Evolutionary conservation across 2,888 invertebrate genomes (phyloP).

Genomic region (Pteria penguin): DNA sequence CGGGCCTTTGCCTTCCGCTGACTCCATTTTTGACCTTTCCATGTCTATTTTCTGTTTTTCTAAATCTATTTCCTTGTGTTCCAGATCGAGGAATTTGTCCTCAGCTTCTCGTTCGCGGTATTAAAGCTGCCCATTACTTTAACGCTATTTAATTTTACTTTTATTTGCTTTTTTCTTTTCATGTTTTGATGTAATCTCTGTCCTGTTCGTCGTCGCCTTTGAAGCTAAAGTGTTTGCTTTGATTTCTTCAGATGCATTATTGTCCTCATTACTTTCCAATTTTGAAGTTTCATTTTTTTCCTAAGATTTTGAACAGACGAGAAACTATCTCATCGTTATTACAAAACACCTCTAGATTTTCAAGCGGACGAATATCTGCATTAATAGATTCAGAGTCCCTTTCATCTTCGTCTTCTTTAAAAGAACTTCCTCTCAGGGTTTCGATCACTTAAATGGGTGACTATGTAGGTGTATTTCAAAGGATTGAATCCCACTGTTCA

Average conservation of each 20-base stretch:
- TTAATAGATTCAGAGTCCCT: slow-evolving; percentile 2
- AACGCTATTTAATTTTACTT: slow-evolving; percentile 17
- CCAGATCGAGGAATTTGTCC: slow-evolving; percentile 16
- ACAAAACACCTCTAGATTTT: background rate
- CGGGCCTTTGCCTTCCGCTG: slow-evolving; percentile 19
- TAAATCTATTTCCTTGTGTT: slow-evolving; percentile 9
- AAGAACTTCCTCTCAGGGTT: too few species aligned
- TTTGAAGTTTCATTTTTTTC: too few species aligned
- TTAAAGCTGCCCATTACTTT: slow-evolving; percentile 13
- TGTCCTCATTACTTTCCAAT: too few species aligned
- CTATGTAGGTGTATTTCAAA: background rate
- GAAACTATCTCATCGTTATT: background rate
- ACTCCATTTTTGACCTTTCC: slow-evolving; percentile 23
- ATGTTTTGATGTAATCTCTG: background rate
- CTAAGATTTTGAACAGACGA: background rate
- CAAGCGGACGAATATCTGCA: background rate
- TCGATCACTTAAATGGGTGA: slow-evolving; percentile 2
- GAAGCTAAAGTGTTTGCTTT: too few species aligned
- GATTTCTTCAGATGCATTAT: too few species aligned
- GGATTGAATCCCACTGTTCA: slow-evolving; percentile 17
- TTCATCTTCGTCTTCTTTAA: background rate
- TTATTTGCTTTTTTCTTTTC: slow-evolving; percentile 16
- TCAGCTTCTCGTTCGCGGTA: slow-evolving; percentile 10
- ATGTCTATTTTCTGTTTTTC: slow-evolving; percentile 20
- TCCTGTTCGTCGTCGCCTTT: background rate